Percentiles rank a stretch among this genome's conserved stretches.
Conservation (phyloP, 2,888 invertebrate genomes). For the Pteria penguin region DNA sequence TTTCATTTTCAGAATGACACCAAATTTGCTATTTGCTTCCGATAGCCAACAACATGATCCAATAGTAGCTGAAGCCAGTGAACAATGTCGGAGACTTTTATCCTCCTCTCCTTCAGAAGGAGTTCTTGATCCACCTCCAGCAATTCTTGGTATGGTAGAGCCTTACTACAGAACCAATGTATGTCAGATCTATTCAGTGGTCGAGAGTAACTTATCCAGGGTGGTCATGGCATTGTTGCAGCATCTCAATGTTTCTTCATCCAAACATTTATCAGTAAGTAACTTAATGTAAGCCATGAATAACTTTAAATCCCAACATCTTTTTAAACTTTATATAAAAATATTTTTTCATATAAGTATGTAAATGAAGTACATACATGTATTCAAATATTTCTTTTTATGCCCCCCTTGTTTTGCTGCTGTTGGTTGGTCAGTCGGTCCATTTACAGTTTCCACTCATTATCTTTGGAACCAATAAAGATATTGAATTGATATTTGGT, state of each 20-base stretch:
- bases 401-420: no score
- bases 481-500: no score
- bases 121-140: slow-evolving; percentile 79
- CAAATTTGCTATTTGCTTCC: slow-evolving; percentile 77
- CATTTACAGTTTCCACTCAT: no score
- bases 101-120: slow-evolving; percentile 75
- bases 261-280: slow-evolving; percentile 86
- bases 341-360: no score
- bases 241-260: slow-evolving; percentile 84
- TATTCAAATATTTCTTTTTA: no score
- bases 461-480: no score
- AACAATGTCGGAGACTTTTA: slow-evolving; percentile 72
- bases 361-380: no score
- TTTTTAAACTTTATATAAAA: background rate
- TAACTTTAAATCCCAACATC: background rate
- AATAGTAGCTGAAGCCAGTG: slow-evolving; percentile 82
- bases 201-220: slow-evolving; percentile 83
- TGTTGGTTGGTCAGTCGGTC: no score
- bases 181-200: slow-evolving; percentile 50
- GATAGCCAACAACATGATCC: slow-evolving; percentile 82
- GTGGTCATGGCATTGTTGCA: slow-evolving; percentile 82
- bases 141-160: slow-evolving; percentile 82
- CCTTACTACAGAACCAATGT: slow-evolving; percentile 71
- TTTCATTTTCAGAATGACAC: slow-evolving; percentile 73
- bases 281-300: background rate